Base-by-base conservation (phyloP, 2,888 invertebrate species). In the Muscina levida region DNA sequence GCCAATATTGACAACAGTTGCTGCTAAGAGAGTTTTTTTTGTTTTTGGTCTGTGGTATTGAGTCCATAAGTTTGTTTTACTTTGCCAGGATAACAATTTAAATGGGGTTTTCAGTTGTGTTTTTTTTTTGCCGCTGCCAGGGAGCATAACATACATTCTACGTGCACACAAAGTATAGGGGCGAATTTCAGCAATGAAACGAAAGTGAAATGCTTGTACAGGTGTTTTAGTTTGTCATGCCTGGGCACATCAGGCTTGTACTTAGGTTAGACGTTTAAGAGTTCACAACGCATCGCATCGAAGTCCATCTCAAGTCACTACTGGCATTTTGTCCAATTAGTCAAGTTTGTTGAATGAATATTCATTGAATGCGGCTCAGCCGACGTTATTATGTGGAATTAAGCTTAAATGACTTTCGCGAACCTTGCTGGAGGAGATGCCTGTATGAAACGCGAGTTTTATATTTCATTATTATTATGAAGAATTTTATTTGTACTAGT, bases 181-280 rank as follows among this genome's bases (percentile, higher is more conserved):
- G 74, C 68, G 72, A 68, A 65, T 81, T 67, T 31, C 44, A 15
- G 44, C 24, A 77, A 67, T 65, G 67, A 15, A 81, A 74, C 46
- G 81, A 81, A 81, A 81, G 81, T 81, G 77, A 75, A 77, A 75
- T 75, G 39, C 17, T 24, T 71, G 59, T 68, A 74, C 81, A 81
- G 77, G 74, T 81, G 77, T 53, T 19, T 77, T 74, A 17, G 19
- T 3, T 19, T 13, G 22, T 2, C 24, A n/a, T 62, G 39, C 19
- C 8, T 24, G 24, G 17, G n/a, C 11, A 2, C 17, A 17, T 15
- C 10, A 15, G 22, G 26, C 17, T 57, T 4, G 26, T 8, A 22
- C 15, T 31, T 57, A 31, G 17, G 57, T 37, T 26, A 17, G 37
- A 1, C 0, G 3, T 59, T 59, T 59, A 17, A 37, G n/a, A 31